Percentiles rank a stretch among this genome's conserved stretches.
phyloP scores from a whole-genome alignment of 2,113 vertebrate genomes.

The Rhinichthys klamathensis region DNA sequence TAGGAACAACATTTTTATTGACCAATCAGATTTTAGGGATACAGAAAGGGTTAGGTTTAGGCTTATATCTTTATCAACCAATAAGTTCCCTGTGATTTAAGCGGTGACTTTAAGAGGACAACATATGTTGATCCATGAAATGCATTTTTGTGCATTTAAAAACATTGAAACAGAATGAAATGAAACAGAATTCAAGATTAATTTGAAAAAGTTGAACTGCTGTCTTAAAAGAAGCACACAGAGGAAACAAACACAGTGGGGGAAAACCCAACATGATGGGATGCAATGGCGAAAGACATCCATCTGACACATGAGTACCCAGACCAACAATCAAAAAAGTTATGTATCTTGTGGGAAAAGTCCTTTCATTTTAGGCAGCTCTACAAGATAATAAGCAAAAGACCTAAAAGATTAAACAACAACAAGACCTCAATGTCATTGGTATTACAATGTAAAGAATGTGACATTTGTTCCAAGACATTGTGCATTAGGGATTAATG shows the following conservation, averaged over 20 bases:
- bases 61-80: neutral
- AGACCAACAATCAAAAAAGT: neutral
- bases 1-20: neutral
- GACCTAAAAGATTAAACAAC: neutral
- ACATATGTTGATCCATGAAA: neutral
- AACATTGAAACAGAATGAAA: neutral
- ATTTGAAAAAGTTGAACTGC: neutral
- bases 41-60: too few relatives aligned
- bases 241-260: too few relatives aligned
- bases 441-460: slow-evolving; percentile 23
- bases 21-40: neutral
- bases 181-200: neutral
- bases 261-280: neutral
- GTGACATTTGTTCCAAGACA: slow-evolving; percentile 8
- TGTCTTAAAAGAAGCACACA: neutral
- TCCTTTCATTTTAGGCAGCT: neutral
- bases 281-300: neutral
- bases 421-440: slow-evolving; percentile 9
- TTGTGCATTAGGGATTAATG: slow-evolving; percentile 28
- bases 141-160: neutral
- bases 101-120: neutral
- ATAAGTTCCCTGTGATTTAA: neutral
- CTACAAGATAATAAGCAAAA: neutral
- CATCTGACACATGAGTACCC: neutral
- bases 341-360: neutral